Evolutionary conservation across 2,888 invertebrate genomes (phyloP), one percentile per base, ranked within the genome.

Genomic region (Drosophila birchii): DNA sequence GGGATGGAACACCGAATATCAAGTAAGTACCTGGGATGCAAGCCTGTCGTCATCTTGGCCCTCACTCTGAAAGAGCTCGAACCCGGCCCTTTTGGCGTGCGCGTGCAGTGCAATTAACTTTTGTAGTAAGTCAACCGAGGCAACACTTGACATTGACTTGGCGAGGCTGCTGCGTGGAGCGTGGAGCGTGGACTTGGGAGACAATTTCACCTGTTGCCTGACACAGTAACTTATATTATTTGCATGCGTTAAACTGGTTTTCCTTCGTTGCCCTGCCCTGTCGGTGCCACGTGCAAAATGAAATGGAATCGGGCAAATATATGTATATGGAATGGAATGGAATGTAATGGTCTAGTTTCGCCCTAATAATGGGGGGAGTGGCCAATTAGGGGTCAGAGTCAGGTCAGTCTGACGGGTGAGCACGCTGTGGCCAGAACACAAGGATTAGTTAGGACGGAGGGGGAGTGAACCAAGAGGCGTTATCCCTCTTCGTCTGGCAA

Each of bases 161-260:
- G 63, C 38, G 47, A 32, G 67, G 58, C 54, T 29, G 34, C 7
- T 23, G 44, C 16, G 23, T 44, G 44, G 23, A 64, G 26, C 32
- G 43, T 60, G 29, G 53, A 26, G 71, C 29, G 20, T 34, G 49
- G 58, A 56, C 62, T 73, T 79, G 79, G 75, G 82, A 88, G 90
- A 91, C 86, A 90, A 91, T 90, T 91, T 91, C 91, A 91, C 91
- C 91, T 91, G 91, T 91, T 91, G 87, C 67, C 51, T 91, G 91
- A 91, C 91, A 91, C 88, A 91, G 91, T 91, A 90, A 91, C 91
- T 91, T 90, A 91, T 89, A 73, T 74, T 87, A 91, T 90, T 90
- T 90, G 88, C 88, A 90, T 90, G 90, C 77, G 16, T 44, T 38
- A 36, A 75, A 75, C 75, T 57, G 75, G 75, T 76, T 75, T 67